A percentile compares a stretch with the other conserved stretches of the same genome.
Evolutionary conservation across 2,888 invertebrate genomes (phyloP).

Genomic region (Blera fallax): DNA sequence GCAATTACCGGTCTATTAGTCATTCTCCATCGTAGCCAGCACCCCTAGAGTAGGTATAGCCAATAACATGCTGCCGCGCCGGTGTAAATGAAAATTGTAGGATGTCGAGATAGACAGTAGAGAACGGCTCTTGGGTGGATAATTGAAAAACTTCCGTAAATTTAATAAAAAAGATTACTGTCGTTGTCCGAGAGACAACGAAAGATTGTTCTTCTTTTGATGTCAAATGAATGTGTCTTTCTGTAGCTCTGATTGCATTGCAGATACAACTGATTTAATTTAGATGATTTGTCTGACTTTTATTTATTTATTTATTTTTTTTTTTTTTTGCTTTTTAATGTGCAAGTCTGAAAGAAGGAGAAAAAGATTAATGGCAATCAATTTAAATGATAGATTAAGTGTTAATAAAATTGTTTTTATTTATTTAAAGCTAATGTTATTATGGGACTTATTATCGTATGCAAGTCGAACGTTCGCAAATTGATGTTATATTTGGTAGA

Average conservation of each 20-base stretch:
- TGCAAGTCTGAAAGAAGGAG: constrained; percentile 30
- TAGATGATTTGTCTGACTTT: constrained; percentile 13
- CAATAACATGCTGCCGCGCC: constrained; percentile 32
- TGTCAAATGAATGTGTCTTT: constrained; percentile 52
- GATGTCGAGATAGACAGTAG: background rate
- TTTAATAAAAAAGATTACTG: constrained; percentile 60
- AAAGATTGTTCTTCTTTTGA: constrained; percentile 46
- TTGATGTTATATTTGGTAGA: background rate
- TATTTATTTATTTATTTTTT: background rate
- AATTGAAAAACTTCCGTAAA: constrained; percentile 64
- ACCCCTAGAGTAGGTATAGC: constrained; percentile 3
- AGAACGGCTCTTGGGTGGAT: constrained; percentile 31
- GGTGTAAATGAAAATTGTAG: constrained; percentile 54
- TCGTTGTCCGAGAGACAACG: constrained; percentile 17
- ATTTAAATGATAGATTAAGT: constrained; percentile 17
- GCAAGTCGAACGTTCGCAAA: background rate
- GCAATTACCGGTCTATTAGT: constrained; percentile 64
- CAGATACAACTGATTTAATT: constrained; percentile 59
- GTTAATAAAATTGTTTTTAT: constrained; percentile 38
- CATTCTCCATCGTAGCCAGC: constrained; percentile 51
- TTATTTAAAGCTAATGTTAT: background rate
- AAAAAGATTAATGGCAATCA: constrained; percentile 8
- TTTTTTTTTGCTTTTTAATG: background rate
- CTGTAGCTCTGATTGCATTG: constrained; percentile 55
- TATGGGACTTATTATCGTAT: background rate